Base-by-base conservation (phyloP, 2,113 vertebrate species). In the Aplodontia rufa region DNA sequence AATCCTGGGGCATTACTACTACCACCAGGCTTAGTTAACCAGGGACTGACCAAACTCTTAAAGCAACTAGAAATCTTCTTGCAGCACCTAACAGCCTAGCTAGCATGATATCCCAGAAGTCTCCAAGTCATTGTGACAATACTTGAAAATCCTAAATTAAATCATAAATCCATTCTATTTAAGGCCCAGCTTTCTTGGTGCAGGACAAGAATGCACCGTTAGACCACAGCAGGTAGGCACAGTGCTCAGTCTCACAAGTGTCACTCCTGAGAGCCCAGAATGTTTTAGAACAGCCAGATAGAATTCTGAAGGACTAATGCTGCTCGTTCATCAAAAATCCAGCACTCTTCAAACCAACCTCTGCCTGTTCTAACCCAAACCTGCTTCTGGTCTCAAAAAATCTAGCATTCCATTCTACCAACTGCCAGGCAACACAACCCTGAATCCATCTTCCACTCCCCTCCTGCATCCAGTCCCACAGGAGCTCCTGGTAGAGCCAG, bases 11-110 rank as follows among this genome's bases (percentile, higher is more conserved):
- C 13, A 35, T 90, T 10, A 28, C 24, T 62, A 51, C 22, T 45
- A 42, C 68, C 62, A n/a, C 37, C 20, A 53, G 49, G 22, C 17
- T 87, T 79, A n/a, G 32, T 47, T 20, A 71, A 81, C 3, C n/a
- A 51, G n/a, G 0, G 1, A 26, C 0, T 24, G 71, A 93, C 22
- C 2, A 6, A 5, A 60, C 45, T 81, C 16, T 51, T 45, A 71
- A 82, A 9, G 6, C 35, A 4, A 28, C 58, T 47, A 5, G 55
- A 91, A 84, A 62, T 22, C 8, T 9, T 47, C 19, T 0, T 0
- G 0, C 32, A 45, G 13, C 51, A 71, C 26, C 20, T 30, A 12
- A 51, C 4, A 58, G n/a, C 37, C 17, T 42, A 66, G 8, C n/a
- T 60, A 28, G 58, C 24, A 28, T 10, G 62, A 49, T 37, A 53